Percentiles rank a stretch among this genome's conserved stretches.
Evolutionary conservation across 1,140 invertebrate species (phyloP).

Genomic region (Papilio machaon): DNA sequence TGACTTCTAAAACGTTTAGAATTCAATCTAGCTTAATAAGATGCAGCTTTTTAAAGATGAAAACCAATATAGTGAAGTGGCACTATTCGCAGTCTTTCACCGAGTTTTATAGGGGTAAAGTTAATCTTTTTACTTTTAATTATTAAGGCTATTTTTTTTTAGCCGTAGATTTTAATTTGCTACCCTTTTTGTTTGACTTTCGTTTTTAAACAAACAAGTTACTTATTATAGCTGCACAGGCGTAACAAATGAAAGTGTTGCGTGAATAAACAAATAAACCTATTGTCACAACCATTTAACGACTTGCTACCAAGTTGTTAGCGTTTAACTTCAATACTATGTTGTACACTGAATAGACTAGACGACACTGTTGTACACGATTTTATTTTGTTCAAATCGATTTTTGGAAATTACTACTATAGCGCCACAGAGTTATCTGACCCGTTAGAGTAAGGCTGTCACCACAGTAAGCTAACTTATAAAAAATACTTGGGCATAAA

Average conservation of each 20-base stretch:
- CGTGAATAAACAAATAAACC: background rate
- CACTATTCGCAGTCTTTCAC: too few relatives aligned
- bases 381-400: background rate
- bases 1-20: too few relatives aligned
- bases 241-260: conserved; percentile 27
- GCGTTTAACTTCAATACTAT: background rate
- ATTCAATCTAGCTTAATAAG: too few relatives aligned
- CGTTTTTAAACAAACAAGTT: background rate
- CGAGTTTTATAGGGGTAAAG: too few relatives aligned
- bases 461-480: too few relatives aligned
- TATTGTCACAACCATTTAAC: conserved; percentile 32
- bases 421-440: too few relatives aligned
- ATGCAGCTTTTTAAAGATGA: too few relatives aligned
- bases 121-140: too few relatives aligned
- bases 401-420: background rate
- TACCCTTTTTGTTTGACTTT: background rate
- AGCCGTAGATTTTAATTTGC: background rate
- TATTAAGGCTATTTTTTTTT: background rate
- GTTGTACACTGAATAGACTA: background rate
- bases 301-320: background rate
- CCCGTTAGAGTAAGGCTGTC: too few relatives aligned
- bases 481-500: too few relatives aligned
- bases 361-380: background rate
- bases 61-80: too few relatives aligned
- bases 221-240: background rate